Evolutionary conservation across 2,888 invertebrate species (phyloP), one percentile per base, ranked within the genome.

Genomic region (Zaprionus bogoriensis): DNA sequence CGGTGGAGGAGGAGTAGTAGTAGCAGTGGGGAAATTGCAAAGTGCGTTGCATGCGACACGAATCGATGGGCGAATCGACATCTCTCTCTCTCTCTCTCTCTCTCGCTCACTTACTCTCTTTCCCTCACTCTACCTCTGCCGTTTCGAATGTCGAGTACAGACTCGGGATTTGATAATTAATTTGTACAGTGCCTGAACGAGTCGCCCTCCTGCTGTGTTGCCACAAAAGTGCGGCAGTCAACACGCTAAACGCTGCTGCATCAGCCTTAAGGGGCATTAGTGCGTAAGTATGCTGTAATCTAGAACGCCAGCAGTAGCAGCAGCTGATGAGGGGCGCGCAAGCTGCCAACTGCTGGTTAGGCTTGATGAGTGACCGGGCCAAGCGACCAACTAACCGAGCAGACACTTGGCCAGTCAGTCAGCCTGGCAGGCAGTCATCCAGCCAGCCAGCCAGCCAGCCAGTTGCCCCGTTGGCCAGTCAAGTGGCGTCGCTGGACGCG

Each of bases 181-280:
- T 70, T 66, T 65, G 36, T 23, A 20, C 42, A 52, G 32, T 19
- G 14, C 30, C 17, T 36, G 32, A 12, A 6, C 3, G 10, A 25
- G 14, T 4, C 17, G 28, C 28, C 25, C 23, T n/a, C 14, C 36
- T 48, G 32, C 39, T 50, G 58, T 44, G 27, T 9, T 59, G 61
- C 61, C 83, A 69, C 82, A 73, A 75, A 17, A 77, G 71, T 84
- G 77, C 72, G 67, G 75, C 82, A 81, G 69, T 82, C 82, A 77
- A 79, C 85, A 85, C 75, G 61, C 72, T 79, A 72, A 81, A 81
- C 78, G 71, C 67, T 61, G 67, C 63, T 74, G 69, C 84, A 80
- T 78, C 75, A 68, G 79, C 70, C 69, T 76, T 65, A 80, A 68
- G 74, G 52, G 78, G 81, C 79, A 78, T 79, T 83, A 80, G 80